Percentiles rank a stretch among this genome's conserved stretches.
Evolutionary conservation across 2,888 invertebrate genomes (phyloP).

Genomic region (Willowsia nigromaculata): DNA sequence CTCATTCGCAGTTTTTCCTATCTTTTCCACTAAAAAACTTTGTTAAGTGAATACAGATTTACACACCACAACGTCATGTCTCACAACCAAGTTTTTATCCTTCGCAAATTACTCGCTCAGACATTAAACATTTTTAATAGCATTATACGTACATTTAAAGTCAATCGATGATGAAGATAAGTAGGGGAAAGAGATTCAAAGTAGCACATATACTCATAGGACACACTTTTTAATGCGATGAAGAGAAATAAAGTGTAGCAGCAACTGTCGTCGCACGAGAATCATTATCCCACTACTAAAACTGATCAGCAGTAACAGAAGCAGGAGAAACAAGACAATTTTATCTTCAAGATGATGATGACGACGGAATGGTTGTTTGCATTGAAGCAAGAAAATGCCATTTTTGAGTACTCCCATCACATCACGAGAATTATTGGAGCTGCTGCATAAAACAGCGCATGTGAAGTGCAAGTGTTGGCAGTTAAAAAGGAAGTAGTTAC

Average conservation of each 20-base stretch:
- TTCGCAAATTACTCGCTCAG: slow-evolving; percentile 25
- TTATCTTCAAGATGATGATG: slow-evolving; percentile 15
- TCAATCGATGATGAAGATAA: slow-evolving; percentile 42
- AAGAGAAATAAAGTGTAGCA: not conserved
- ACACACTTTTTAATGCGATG: slow-evolving; percentile 36
- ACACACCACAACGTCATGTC: not conserved
- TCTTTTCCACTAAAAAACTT: not conserved
- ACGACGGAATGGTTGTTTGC: slow-evolving; percentile 2
- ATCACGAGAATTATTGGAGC: slow-evolving; percentile 8
- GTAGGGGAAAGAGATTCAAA: not conserved
- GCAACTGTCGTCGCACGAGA: slow-evolving; percentile 66
- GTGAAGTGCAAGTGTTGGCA: slow-evolving; percentile 7
- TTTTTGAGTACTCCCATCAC: slow-evolving; percentile 18
- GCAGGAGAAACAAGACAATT: slow-evolving; percentile 7
- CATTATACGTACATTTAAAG: slow-evolving; percentile 2
- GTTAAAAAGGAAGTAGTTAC: slow-evolving; percentile 46
- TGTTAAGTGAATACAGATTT: slow-evolving; percentile 40
- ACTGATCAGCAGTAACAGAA: slow-evolving; percentile 56
- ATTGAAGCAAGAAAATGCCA: slow-evolving; percentile 33
- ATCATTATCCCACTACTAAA: slow-evolving; percentile 56
- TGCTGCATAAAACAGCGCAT: not conserved
- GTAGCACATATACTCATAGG: not conserved
- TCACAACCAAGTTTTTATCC: slow-evolving; percentile 14
- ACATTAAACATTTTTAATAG: slow-evolving; percentile 16
- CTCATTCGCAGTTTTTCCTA: not conserved